These are phyloP conservation scores for Andrena camellia DNA, from an alignment of 2,888 invertebrate genomes.

Conservation along the genomic window DNA sequence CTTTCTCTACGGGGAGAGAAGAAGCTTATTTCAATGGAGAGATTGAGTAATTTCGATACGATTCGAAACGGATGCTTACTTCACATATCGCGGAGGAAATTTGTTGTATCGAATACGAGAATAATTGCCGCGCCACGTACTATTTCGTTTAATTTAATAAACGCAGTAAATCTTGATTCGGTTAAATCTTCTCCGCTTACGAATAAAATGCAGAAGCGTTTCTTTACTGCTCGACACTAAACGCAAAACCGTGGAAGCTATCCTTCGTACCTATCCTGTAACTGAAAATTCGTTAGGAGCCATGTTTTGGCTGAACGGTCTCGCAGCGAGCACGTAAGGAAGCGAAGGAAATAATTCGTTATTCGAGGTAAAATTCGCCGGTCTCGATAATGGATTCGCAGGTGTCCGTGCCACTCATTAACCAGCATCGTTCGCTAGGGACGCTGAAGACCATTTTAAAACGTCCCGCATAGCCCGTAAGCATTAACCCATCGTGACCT, in stretches of 20 bases:
- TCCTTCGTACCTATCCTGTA: too few relatives aligned
- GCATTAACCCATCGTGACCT: slow-evolving; percentile 56
- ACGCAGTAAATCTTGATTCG: too few relatives aligned
- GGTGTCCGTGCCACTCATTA: slow-evolving; percentile 10
- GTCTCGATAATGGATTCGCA: background rate
- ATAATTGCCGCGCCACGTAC: background rate
- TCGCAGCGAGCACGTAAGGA: background rate
- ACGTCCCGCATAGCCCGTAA: slow-evolving; percentile 30
- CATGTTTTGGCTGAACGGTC: too few relatives aligned
- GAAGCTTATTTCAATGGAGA: background rate
- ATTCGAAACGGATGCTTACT: background rate
- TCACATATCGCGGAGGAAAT: background rate
- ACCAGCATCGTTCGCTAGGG: slow-evolving; percentile 12
- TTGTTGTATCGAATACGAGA: background rate
- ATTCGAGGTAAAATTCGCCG: background rate
- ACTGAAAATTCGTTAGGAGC: too few relatives aligned
- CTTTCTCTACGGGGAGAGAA: background rate
- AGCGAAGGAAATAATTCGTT: too few relatives aligned
- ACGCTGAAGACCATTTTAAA: slow-evolving; percentile 42
- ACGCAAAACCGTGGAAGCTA: too few relatives aligned
- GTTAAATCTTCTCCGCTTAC: too few relatives aligned
- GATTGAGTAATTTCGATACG: too few relatives aligned
- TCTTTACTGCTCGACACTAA: too few relatives aligned
- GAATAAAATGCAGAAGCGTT: too few relatives aligned
- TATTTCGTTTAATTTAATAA: too few relatives aligned